phyloP scores from a whole-genome alignment of 2,797 vertebrate species.

The Sardinella longiceps region DNA sequence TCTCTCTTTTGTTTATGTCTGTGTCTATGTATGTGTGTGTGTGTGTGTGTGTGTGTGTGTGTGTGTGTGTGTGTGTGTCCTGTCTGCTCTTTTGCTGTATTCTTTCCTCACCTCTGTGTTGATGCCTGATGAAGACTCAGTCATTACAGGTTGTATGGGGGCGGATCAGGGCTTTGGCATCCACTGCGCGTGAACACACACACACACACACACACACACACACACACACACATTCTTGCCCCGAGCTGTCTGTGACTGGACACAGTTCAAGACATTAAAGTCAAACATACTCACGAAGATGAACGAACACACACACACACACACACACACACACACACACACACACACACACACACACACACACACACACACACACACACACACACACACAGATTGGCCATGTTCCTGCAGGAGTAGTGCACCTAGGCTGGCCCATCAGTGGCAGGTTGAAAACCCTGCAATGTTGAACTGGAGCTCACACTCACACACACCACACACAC shows the following conservation, averaged over 20 bases:
- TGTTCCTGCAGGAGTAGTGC: background rate
- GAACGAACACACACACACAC: background rate
- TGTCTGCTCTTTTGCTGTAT: background rate
- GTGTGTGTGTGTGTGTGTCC: background rate
- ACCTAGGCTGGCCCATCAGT: background rate
- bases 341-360: conserved; percentile 1
- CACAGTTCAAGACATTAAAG: background rate
- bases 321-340: background rate
- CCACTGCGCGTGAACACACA: background rate
- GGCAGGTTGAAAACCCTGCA: no score
- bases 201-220: no score
- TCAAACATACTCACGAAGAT: background rate
- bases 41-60: background rate
- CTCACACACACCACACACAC: no score
- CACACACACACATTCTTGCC: background rate
- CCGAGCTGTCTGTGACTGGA: background rate
- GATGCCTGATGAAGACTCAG: background rate
- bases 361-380: conserved; percentile 1
- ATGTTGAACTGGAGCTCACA: background rate
- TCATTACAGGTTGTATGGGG: background rate
- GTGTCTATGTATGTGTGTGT: background rate
- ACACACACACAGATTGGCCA: background rate
- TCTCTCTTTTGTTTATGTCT: background rate
- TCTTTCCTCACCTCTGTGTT: background rate
- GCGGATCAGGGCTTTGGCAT: background rate